Conservation (phyloP, 1,140 invertebrate genomes). For the Choristoneura fumiferana region DNA sequence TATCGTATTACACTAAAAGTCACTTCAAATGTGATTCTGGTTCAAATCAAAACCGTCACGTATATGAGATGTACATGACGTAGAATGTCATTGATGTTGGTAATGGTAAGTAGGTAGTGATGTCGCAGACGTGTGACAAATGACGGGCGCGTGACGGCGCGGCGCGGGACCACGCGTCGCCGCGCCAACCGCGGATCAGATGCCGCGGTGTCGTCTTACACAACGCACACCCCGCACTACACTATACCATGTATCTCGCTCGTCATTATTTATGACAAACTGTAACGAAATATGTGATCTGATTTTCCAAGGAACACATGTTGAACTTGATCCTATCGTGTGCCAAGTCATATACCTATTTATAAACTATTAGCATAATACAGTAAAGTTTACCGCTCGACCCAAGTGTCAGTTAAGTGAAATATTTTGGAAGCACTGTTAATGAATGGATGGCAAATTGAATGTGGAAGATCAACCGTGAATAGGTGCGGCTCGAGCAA, state of each 20-base stretch:
- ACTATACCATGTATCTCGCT: constrained; percentile 25
- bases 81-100: constrained; percentile 18
- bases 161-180: constrained; percentile 19
- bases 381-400: not conserved
- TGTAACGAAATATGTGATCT: constrained; percentile 49
- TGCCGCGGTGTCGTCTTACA: constrained; percentile 33
- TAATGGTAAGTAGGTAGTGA: constrained; percentile 21
- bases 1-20: no score
- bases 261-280: constrained; percentile 47
- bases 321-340: constrained; percentile 35
- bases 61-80: constrained; percentile 6
- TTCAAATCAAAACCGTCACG: not conserved
- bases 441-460: constrained; percentile 58
- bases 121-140: constrained; percentile 41
- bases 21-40: no score
- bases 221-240: constrained; percentile 24
- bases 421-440: constrained; percentile 51
- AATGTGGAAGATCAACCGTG: constrained; percentile 65
- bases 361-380: no score
- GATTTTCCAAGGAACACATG: constrained; percentile 37
- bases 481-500: constrained; percentile 52
- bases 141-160: constrained; percentile 45
- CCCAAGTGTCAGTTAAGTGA: constrained; percentile 51
- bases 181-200: constrained; percentile 21
- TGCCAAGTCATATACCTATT: not conserved